phyloP scores from a whole-genome alignment of 2,888 invertebrate species.

The Sarcophaga carnaria region DNA sequence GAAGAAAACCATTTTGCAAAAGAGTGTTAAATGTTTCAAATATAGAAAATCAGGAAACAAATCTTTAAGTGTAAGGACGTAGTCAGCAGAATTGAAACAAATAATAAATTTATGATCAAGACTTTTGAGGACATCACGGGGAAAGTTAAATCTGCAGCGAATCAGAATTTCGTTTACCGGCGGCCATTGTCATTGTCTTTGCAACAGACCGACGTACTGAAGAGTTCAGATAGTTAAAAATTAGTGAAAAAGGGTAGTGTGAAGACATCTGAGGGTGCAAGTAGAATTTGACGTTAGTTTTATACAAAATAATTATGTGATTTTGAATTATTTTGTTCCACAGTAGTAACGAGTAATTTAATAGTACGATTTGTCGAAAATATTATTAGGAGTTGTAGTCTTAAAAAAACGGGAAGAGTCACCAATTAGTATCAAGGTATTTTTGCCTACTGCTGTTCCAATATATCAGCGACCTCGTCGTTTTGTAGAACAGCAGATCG shows the following conservation, averaged over 20 bases:
- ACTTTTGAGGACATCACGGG: too few relatives aligned
- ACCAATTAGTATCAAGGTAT: neutral
- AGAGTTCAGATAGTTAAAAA: neutral
- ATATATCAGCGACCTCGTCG: neutral
- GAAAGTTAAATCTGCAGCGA: neutral
- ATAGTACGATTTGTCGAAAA: too few relatives aligned
- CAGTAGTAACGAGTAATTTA: too few relatives aligned
- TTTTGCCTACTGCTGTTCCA: neutral
- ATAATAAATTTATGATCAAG: neutral
- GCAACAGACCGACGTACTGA: neutral
- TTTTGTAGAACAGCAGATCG: neutral
- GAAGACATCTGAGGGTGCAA: too few relatives aligned
- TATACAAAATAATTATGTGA: too few relatives aligned
- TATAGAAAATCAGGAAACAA: constrained; percentile 7
- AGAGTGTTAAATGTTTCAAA: constrained; percentile 20
- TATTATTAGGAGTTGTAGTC: too few relatives aligned
- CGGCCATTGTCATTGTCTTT: constrained; percentile 7
- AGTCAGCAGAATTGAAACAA: neutral
- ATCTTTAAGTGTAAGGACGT: neutral
- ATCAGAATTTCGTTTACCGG: constrained; percentile 9
- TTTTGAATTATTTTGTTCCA: too few relatives aligned
- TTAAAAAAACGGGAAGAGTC: neutral
- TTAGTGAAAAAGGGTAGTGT: neutral
- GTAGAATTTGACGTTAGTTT: too few relatives aligned
- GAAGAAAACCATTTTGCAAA: neutral